Conservation (phyloP, 1,140 invertebrate species). For the Tetragnatha versicolor region DNA sequence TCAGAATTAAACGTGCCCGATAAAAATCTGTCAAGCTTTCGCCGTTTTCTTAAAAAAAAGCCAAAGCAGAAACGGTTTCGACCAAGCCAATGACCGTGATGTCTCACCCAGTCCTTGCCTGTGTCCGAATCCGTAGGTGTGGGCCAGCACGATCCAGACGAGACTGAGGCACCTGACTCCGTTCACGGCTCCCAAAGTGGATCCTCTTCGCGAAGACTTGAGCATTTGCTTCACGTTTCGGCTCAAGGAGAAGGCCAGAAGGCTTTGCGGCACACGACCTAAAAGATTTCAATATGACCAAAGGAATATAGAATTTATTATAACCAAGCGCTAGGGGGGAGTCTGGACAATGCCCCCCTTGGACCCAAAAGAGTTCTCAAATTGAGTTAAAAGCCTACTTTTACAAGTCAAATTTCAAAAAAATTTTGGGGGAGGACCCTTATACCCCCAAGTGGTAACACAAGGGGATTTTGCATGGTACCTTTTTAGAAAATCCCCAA, state of each 20-base stretch:
- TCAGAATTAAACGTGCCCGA: no score
- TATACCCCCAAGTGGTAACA: no score
- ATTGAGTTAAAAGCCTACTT: no score
- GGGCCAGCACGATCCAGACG: slow-evolving; percentile 91
- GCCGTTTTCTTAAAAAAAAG: neutral
- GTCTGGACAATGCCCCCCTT: neutral
- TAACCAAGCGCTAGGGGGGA: neutral
- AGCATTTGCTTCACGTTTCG: slow-evolving; percentile 30
- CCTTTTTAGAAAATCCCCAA: no score
- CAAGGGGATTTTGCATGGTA: no score
- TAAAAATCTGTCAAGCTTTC: no score
- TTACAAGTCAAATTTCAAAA: no score
- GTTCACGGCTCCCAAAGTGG: slow-evolving; percentile 61
- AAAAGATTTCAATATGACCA: neutral
- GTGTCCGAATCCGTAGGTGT: slow-evolving; percentile 68
- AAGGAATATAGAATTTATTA: neutral
- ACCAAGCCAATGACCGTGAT: no score
- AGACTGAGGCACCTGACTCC: slow-evolving; percentile 84
- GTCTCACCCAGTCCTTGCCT: slow-evolving; percentile 47
- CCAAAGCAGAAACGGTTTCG: no score
- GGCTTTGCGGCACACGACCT: slow-evolving; percentile 31
- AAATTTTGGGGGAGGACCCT: no score
- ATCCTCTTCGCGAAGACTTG: neutral
- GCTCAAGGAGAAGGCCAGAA: slow-evolving; percentile 27
- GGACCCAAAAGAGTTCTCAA: no score